Percentiles rank a stretch among this genome's conserved stretches.
Conservation (phyloP, 2,113 vertebrate genomes). For the Chaenocephalus aceratus region DNA sequence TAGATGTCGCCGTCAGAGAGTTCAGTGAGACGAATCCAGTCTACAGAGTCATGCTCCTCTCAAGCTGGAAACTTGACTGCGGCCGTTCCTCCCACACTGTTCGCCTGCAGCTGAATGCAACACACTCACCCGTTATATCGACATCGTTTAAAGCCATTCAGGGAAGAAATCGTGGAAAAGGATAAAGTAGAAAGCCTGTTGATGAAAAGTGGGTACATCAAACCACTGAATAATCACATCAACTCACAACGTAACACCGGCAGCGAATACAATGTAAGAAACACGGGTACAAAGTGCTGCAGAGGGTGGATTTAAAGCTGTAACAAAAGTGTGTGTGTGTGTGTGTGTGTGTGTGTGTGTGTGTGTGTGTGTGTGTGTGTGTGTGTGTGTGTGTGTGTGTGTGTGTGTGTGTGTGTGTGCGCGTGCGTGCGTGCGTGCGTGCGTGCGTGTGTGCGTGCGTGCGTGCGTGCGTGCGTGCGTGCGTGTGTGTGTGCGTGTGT, state of each 20-base stretch:
- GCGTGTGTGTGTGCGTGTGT: neutral
- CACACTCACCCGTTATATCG: slow-evolving; percentile 2
- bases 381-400: no score
- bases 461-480: neutral
- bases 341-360: no score
- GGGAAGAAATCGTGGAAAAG: slow-evolving; percentile 14
- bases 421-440: neutral
- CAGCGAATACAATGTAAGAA: no score
- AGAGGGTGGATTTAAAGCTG: neutral
- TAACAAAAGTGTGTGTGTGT: no score
- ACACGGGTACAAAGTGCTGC: neutral
- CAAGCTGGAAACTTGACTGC: neutral
- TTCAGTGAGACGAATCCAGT: neutral
- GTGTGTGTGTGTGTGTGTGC: neutral
- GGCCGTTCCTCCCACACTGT: neutral
- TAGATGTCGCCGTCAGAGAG: neutral
- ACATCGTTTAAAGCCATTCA: neutral
- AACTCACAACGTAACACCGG: no score
- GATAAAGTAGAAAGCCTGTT: neutral
- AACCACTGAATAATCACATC: slow-evolving; percentile 8
- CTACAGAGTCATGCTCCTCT: neutral
- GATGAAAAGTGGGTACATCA: slow-evolving; percentile 10
- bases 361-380: neutral
- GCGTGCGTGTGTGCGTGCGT: neutral
- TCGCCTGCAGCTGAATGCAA: neutral